Conservation (phyloP, 2,113 vertebrate species). For the Dasyprocta punctata region DNA sequence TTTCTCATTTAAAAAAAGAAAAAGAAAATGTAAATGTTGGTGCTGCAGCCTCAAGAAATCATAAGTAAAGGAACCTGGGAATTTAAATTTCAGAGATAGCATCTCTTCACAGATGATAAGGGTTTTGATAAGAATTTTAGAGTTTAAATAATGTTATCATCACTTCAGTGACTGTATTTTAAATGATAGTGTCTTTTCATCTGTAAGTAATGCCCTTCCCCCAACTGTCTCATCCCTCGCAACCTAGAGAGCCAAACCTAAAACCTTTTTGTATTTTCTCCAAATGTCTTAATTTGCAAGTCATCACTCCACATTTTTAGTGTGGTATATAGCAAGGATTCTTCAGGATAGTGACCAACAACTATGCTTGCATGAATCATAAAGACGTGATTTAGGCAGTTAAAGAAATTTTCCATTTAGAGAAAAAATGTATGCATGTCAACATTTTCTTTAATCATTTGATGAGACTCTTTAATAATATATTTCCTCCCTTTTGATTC, state of each 20-base stretch:
- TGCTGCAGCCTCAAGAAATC: conserved; percentile 13
- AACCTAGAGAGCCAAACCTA: conserved; percentile 29
- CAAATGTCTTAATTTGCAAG: not conserved
- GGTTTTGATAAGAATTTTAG: conserved; percentile 52
- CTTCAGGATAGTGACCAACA: conserved; percentile 10
- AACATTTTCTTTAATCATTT: conserved; percentile 55
- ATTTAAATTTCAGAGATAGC: conserved; percentile 55
- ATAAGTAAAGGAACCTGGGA: not conserved
- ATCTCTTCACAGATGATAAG: conserved; percentile 48
- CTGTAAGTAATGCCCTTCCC: conserved; percentile 18
- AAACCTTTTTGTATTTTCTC: conserved; percentile 40
- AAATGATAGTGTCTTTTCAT: conserved; percentile 53
- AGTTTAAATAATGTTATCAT: conserved; percentile 59
- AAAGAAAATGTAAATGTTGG: conserved; percentile 21
- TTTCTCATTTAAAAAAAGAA: too few relatives aligned
- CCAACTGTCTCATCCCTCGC: conserved; percentile 44
- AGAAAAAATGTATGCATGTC: conserved; percentile 29
- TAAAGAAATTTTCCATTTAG: conserved; percentile 52
- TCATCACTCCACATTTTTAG: conserved; percentile 33
- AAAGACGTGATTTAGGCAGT: conserved; percentile 27
- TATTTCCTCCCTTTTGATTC: not conserved
- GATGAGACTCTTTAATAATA: conserved; percentile 30
- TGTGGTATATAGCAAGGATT: not conserved
- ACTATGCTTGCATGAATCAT: not conserved
- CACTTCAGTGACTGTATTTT: conserved; percentile 51